Conservation (phyloP, 2,797 vertebrate species). For the Heliangelus exortis region DNA sequence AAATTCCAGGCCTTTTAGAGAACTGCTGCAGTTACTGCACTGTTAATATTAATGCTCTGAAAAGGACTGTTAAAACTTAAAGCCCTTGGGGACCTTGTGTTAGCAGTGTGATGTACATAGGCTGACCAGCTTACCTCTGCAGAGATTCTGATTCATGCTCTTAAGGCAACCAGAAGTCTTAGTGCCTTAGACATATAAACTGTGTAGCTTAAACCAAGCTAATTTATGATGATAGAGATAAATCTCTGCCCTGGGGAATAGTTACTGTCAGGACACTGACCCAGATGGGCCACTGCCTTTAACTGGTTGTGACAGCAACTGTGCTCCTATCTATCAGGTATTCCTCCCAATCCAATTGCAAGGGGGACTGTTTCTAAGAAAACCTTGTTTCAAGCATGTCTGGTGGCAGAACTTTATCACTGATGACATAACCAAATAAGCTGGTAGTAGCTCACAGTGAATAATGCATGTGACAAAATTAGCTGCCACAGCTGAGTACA, state of each 20-base stretch:
- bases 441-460: neutral
- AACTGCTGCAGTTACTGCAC: neutral
- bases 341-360: constrained; percentile 23
- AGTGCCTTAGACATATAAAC: neutral
- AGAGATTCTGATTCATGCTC: neutral
- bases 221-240: neutral
- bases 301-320: neutral
- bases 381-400: neutral
- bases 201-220: neutral
- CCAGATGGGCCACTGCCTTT: neutral
- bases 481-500: neutral
- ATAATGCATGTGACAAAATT: neutral
- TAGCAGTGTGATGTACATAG: neutral
- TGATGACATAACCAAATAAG: neutral
- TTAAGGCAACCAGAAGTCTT: neutral
- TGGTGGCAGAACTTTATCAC: neutral
- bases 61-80: neutral
- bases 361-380: neutral
- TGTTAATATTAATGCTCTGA: neutral
- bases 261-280: neutral
- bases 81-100: neutral
- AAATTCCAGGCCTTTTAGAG: neutral
- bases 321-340: neutral
- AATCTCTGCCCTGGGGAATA: neutral
- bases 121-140: neutral